phyloP scores from a whole-genome alignment of 2,888 invertebrate species.

The Paralinhomoeus sp. region DNA sequence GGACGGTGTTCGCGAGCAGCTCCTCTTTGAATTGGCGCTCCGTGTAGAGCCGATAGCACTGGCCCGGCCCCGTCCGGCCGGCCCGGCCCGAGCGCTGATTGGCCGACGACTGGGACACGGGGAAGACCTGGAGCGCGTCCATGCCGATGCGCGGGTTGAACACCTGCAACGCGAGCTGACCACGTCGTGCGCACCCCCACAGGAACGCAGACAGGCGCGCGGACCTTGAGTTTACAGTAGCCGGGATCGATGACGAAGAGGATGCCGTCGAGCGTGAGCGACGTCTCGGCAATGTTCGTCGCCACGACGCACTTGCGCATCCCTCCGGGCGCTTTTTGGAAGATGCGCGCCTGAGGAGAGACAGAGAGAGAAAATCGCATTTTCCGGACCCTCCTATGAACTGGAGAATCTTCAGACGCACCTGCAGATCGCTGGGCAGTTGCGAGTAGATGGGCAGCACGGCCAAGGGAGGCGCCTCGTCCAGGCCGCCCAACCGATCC shows the following conservation, averaged over 20 bases:
- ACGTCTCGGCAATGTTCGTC: conserved; percentile 83
- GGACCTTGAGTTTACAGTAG: conserved; percentile 73
- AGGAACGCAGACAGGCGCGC: no score
- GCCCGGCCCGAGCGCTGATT: conserved; percentile 89
- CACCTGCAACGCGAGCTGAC: conserved; percentile 36
- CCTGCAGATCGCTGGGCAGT: conserved; percentile 63
- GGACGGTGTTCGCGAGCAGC: conserved; percentile 67
- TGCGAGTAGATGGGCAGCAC: conserved; percentile 96
- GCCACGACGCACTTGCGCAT: conserved; percentile 92
- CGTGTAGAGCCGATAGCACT: conserved; percentile 49
- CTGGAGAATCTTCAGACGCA: no score
- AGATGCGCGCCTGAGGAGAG: conserved; percentile 98
- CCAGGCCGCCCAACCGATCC: conserved; percentile 64
- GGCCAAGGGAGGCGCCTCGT: conserved; percentile 72
- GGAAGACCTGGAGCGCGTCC: conserved; percentile 94
- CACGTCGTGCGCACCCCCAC: no score
- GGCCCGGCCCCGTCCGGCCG: conserved; percentile 85
- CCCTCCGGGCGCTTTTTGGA: conserved; percentile 84
- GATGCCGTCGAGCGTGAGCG: conserved; percentile 43
- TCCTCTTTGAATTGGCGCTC: conserved; percentile 87
- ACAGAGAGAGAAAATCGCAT: no score
- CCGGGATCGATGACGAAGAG: conserved; percentile 95
- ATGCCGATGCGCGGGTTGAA: conserved; percentile 90
- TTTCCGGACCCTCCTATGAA: no score
- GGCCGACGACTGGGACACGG: conserved; percentile 71